Conservation (phyloP, 2,797 vertebrate genomes). For the Linurgus olivaceus region DNA sequence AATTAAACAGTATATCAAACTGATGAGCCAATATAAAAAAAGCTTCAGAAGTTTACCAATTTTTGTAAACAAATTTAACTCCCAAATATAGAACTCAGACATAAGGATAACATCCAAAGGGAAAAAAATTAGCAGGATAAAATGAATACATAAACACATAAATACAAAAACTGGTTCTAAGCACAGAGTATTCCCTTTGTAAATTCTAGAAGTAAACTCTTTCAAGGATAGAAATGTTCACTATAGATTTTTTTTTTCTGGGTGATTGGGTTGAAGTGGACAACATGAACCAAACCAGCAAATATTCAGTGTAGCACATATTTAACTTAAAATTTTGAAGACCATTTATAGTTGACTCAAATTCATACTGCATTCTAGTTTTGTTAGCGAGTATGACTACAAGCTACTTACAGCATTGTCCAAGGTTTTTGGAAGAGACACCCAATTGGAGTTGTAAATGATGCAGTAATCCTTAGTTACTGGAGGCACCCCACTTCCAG, state of each 20-base stretch:
- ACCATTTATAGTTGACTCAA: neutral
- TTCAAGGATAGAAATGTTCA: neutral
- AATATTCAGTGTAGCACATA: neutral
- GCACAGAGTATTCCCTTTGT: neutral
- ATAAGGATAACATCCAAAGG: neutral
- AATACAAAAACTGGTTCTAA: neutral
- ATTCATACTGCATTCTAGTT: neutral
- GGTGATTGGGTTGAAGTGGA: fast-evolving
- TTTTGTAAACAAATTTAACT: neutral
- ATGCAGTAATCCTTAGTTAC: slow-evolving; percentile 84
- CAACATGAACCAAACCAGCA: neutral
- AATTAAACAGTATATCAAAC: neutral
- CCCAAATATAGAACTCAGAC: neutral
- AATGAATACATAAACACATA: neutral
- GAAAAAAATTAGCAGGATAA: neutral
- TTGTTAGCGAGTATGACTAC: neutral
- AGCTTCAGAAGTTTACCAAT: neutral
- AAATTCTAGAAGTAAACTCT: neutral
- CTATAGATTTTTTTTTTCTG: neutral
- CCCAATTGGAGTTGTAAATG: slow-evolving; percentile 83
- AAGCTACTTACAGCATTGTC: slow-evolving; percentile 82
- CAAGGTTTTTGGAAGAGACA: slow-evolving; percentile 76
- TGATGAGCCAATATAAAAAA: neutral
- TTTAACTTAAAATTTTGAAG: neutral
- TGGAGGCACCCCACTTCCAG: slow-evolving; percentile 37